Base-by-base conservation (phyloP, 2,113 vertebrate genomes). In the Mohoua ochrocephala region DNA sequence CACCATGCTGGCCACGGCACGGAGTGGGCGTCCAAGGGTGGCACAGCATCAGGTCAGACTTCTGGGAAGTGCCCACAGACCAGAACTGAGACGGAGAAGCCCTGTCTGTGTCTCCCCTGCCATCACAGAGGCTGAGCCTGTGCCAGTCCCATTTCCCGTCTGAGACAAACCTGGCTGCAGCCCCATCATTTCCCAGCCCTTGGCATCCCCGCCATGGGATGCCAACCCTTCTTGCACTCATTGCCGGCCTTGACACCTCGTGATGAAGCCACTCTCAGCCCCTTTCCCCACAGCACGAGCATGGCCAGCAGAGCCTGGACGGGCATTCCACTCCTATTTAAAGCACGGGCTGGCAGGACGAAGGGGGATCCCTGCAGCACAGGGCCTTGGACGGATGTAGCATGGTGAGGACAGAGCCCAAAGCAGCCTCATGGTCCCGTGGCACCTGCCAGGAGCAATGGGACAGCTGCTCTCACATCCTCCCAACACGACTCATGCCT, bases 181-280 rank as follows among this genome's bases (percentile, higher is more conserved):
- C 57, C 10, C 26, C 57, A 44, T n/a, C 23, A 5, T 33, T 57
- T 63, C 52, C 42, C n/a, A 45, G 47, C 30, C 28, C 16, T 2
- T 9, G 52, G 12, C 37, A 70, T 45, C 23, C 20, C 27, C 6
- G 3, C 31, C 31, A 3, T 1, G 17, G 9, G 5, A 37, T 57
- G 27, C 44, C 23, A 30, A 7, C 31, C 63, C 69, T 65, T 39
- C 44, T 45, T 6, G 2, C 13, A 19, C 13, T 37, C 5, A 23
- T 1, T 22, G 17, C 52, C 0, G 5, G 9, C 74, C 65, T 59
- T 0, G 0, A 41, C 22, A 65, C 19, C 31, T 52, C 0, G 0
- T 0, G 0, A 3, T 13, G n/a, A 39, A 47, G 60, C 24, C 2
- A 0, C 56, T 74, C n/a, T 37, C 42, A 37, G 70, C 44, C 30